These are phyloP conservation scores for Apis florea DNA, from an alignment of 1,140 invertebrate species.

Conservation along the genomic window DNA sequence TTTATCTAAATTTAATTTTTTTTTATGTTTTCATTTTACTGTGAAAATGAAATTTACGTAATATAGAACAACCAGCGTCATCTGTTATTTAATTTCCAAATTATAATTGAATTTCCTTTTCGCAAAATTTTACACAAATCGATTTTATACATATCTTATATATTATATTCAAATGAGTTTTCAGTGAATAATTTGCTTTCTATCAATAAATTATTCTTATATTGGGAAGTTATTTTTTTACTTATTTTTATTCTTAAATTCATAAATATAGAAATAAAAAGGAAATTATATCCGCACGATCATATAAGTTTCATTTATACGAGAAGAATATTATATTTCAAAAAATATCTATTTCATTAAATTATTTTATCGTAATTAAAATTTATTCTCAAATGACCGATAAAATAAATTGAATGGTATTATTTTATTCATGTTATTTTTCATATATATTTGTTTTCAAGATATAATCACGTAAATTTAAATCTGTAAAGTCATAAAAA, in stretches of 20 bases:
- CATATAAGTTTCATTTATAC: background rate
- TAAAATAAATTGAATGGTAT: background rate
- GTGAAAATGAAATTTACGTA: background rate
- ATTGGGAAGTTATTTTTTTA: too few species aligned
- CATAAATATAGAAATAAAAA: background rate
- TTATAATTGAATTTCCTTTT: background rate
- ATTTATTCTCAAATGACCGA: background rate
- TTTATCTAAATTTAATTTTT: too few species aligned
- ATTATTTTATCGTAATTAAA: background rate
- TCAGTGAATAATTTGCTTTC: too few species aligned
- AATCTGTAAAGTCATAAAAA: conserved; percentile 14
- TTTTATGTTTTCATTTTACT: background rate
- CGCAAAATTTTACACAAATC: too few species aligned
- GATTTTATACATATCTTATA: too few species aligned
- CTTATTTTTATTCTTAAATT: background rate
- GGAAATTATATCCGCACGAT: background rate
- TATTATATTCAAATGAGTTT: too few species aligned
- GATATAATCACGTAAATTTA: background rate
- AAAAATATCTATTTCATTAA: background rate
- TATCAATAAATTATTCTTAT: too few species aligned
- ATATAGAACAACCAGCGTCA: background rate
- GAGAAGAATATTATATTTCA: background rate
- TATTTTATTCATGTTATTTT: too few species aligned
- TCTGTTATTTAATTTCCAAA: conserved; percentile 1
- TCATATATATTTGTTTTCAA: background rate